These are phyloP conservation scores for Rotaria sp. DNA, from an alignment of 2,888 invertebrate species.

Conservation along the genomic window DNA sequence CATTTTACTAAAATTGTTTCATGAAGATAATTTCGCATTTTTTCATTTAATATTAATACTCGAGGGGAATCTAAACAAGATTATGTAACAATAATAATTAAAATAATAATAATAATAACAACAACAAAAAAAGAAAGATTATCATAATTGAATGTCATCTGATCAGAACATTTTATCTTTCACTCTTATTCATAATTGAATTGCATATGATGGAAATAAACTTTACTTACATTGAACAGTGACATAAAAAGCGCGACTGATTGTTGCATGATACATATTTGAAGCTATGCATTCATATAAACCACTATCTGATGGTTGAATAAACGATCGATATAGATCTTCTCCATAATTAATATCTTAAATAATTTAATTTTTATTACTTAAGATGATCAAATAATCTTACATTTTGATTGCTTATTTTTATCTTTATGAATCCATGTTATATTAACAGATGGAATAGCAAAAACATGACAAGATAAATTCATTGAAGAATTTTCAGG, in stretches of 20 bases:
- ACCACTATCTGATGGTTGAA: neutral
- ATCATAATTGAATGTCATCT: neutral
- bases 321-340: neutral
- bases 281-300: neutral
- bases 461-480: neutral
- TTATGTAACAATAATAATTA: neutral
- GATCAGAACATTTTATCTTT: neutral
- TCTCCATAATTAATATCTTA: neutral
- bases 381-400: neutral
- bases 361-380: too few relatives aligned
- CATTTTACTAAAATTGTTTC: neutral
- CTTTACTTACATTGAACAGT: neutral
- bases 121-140: neutral
- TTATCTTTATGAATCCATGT: neutral
- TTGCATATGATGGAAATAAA: neutral
- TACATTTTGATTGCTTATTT: neutral
- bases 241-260: slow-evolving; percentile 1
- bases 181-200: neutral
- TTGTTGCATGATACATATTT: neutral
- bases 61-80: neutral
- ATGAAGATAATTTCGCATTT: neutral
- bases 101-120: too few relatives aligned
- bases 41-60: neutral
- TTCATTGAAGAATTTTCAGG: neutral
- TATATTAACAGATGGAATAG: neutral